Evolutionary conservation across 1,140 invertebrate genomes (phyloP), one percentile per base, ranked within the genome.

Genomic region (Conus ventricosus): DNA sequence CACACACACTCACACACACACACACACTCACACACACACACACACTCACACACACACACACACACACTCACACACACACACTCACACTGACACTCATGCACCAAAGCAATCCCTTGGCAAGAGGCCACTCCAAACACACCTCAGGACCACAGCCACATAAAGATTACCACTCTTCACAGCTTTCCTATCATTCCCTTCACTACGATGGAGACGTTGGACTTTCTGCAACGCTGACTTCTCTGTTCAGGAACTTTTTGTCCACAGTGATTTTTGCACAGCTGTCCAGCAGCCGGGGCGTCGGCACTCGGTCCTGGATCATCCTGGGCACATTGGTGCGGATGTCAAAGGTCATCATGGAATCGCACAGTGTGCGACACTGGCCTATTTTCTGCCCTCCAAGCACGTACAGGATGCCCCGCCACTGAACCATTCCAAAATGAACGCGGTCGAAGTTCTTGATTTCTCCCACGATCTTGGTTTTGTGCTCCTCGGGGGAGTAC

Each of bases 231-330:
- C 23, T 20, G 67, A 71, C 67, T 27, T 84, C 88, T 60, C 54
- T 83, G 5, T 71, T 27, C 17, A 94, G 88, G 85, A 93, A 93
- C 67, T 92, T 93, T 75, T 92, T 94, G 67, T 93, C 91, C 23
- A 93, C 90, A 15, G 91, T 90, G 71, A 92, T 92, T 83, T 93
- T 94, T 27, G 93, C 92, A 87, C 92, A 93, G 85, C 93, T 93
- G 82, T 94, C 93, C 60, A 94, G 91, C 7, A 94, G 89, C 82
- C 93, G 85, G 55, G 93, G 90, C n/a, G 92, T 91, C 6, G 93
- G 93, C 25, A 94, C 88, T 25, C 91, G 91, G 20, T 93, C 92
- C 11, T 87, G 87, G 23, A 93, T 78, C 87, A 91, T 92, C 57
- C 89, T 90, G 80, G 91, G 91, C 57, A 90, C 88, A 17, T 90